Evolutionary conservation across 2,888 invertebrate species (phyloP), one percentile per base, ranked within the genome.

Genomic region (Orthosia gothica): DNA sequence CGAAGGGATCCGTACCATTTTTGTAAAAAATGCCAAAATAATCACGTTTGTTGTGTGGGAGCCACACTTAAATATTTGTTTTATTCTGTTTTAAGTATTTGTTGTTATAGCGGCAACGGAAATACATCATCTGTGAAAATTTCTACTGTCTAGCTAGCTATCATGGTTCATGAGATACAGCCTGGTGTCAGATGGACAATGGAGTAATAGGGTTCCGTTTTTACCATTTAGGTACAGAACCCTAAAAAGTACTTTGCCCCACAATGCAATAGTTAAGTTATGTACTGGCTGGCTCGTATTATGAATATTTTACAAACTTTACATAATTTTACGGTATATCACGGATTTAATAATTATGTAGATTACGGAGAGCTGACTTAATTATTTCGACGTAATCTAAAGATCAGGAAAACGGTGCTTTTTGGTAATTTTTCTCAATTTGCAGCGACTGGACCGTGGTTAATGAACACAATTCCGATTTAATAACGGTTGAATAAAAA

Each of bases 361-460:
- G 55, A 78, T 70, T 59, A 65, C 54, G 9, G 49, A 47, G 23
- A 50, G 15, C 49, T 4, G 54, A 47, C 0, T 62, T 62, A 58
- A 83, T 81, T 64, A 49, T 61, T 47, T 50, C n/a, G 20, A 55
- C 15, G 54, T 73, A 69, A 83, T 73, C 81, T 47, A 12, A 49
- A 69, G 62, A 79, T 73, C 72, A 69, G 15, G 55, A 20, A 62
- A 73, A 72, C 84, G 45, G 80, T 57, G 57, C 7, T 63, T 79
- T 76, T 79, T n/a, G 68, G 77, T 26, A 58, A 63, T n/a, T 77
- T 55, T 81, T 76, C 77, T 2, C 70, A 82, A 80, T 83, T 79
- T 62, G 68, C 20, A 59, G 23, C 73, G 80, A 32, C 68, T 59
- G 50, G 7, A 66, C 58, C 84, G 57, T 79, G 73, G 54, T 32